Conservation (phyloP, 2,113 vertebrate genomes). For the Mormoops blainvillei region DNA sequence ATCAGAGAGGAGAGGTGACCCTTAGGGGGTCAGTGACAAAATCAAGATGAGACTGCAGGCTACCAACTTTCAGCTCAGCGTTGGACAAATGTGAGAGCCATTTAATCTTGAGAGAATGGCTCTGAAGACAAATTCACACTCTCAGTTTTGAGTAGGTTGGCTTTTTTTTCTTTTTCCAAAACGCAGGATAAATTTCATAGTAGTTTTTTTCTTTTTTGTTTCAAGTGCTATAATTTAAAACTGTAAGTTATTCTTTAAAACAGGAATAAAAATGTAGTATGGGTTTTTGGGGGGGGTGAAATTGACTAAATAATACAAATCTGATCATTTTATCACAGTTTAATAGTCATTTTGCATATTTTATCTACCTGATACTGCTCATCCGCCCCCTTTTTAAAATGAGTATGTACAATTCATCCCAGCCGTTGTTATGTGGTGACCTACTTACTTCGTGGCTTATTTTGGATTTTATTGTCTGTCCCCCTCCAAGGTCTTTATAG, state of each 20-base stretch:
- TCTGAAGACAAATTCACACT: constrained; percentile 47
- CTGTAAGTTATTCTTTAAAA: constrained; percentile 59
- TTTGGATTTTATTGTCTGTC: constrained; percentile 33
- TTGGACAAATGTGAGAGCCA: background rate
- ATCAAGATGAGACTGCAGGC: background rate
- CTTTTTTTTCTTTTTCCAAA: constrained; percentile 1
- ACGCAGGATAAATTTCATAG: constrained; percentile 65
- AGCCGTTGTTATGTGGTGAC: background rate
- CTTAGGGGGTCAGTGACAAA: background rate
- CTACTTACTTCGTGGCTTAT: constrained; percentile 15
- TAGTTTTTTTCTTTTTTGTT: constrained; percentile 62
- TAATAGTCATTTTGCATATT: constrained; percentile 46
- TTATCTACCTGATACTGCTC: constrained; percentile 14
- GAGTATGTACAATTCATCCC: background rate
- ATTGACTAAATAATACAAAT: constrained; percentile 53
- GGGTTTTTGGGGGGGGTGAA: constrained; percentile 34
- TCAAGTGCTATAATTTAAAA: constrained; percentile 67
- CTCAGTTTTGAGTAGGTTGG: constrained; percentile 60
- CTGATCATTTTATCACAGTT: constrained; percentile 1
- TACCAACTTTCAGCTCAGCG: background rate
- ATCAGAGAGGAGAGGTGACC: background rate
- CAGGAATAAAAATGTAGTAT: constrained; percentile 46
- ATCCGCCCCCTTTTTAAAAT: background rate
- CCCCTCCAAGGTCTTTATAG: background rate
- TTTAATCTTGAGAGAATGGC: background rate